These are phyloP conservation scores for Gymnosoma rotundatum DNA, from an alignment of 2,888 invertebrate genomes.

Conservation along the genomic window DNA sequence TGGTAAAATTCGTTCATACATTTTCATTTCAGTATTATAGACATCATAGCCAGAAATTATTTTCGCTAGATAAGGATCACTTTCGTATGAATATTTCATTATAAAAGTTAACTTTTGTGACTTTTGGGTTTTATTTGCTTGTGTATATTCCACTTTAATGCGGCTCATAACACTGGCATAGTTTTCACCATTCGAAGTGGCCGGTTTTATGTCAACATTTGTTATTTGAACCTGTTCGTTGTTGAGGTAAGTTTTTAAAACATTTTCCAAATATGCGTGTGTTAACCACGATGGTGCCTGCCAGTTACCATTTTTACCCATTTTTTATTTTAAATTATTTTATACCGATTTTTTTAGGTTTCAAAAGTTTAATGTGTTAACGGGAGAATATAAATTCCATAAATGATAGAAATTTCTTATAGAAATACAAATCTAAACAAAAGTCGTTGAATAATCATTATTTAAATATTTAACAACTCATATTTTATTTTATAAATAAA, in stretches of 20 bases:
- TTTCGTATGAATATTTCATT: constrained; percentile 76
- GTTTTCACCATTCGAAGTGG: constrained; percentile 77
- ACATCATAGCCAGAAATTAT: constrained; percentile 74
- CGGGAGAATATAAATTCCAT: no score
- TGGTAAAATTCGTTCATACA: constrained; percentile 77
- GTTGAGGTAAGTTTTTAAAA: constrained; percentile 73
- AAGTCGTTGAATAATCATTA: no score
- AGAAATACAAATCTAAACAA: no score
- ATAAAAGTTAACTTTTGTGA: constrained; percentile 72
- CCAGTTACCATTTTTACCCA: constrained; percentile 33
- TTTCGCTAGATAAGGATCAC: constrained; percentile 72
- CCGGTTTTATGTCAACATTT: constrained; percentile 72
- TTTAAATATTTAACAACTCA: no score
- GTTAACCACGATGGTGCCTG: constrained; percentile 74
- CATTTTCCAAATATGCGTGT: constrained; percentile 74
- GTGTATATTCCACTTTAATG: constrained; percentile 70
- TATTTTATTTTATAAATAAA: no score
- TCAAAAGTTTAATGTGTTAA: no score
- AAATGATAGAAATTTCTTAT: no score
- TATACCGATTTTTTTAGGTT: no score
- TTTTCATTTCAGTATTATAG: constrained; percentile 76
- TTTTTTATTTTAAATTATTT: background rate
- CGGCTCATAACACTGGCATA: constrained; percentile 77
- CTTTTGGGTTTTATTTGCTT: no score
- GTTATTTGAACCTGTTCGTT: constrained; percentile 72